phyloP scores from a whole-genome alignment of 1,140 invertebrate species.

The Harlomillsia oculata region DNA sequence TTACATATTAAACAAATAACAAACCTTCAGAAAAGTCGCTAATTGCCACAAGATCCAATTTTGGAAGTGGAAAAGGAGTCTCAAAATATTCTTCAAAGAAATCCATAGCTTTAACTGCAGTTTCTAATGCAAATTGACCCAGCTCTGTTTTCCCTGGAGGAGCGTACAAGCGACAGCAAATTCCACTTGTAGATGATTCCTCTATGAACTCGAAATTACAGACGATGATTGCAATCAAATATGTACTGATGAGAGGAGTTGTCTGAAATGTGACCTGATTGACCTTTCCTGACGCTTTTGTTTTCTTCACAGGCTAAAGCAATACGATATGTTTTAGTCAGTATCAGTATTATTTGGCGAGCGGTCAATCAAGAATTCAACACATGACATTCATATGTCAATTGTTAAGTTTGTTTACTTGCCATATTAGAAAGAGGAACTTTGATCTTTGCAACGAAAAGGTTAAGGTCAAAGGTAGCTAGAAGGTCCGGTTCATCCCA shows the following conservation, averaged over 20 bases:
- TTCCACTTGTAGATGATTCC: slow-evolving; percentile 58
- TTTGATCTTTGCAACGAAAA: slow-evolving; percentile 63
- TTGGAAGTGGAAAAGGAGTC: slow-evolving; percentile 83
- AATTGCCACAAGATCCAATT: slow-evolving; percentile 90
- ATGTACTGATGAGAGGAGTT: slow-evolving; percentile 93
- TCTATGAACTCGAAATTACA: slow-evolving; percentile 92
- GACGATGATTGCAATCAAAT: slow-evolving; percentile 81
- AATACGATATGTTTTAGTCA: too few species aligned
- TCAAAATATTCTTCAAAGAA: slow-evolving; percentile 87
- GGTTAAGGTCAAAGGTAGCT: slow-evolving; percentile 81
- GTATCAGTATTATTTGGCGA: too few species aligned
- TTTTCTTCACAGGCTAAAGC: too few species aligned
- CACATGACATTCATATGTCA: background rate
- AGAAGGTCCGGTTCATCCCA: slow-evolving; percentile 95
- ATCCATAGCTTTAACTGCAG: slow-evolving; percentile 73
- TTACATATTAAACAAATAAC: too few species aligned
- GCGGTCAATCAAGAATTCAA: too few species aligned
- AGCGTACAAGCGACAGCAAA: slow-evolving; percentile 80
- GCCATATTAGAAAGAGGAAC: slow-evolving; percentile 90
- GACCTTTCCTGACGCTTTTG: too few species aligned
- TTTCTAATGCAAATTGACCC: slow-evolving; percentile 79
- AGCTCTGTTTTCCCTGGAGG: slow-evolving; percentile 84
- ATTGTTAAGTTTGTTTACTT: slow-evolving; percentile 8
- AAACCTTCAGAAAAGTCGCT: slow-evolving; percentile 76
- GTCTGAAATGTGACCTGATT: slow-evolving; percentile 57